A percentile compares a stretch with the other conserved stretches of the same genome.
These are phyloP conservation scores for Amphipyra berbera DNA, from an alignment of 2,888 invertebrate genomes.

Conservation along the genomic window DNA sequence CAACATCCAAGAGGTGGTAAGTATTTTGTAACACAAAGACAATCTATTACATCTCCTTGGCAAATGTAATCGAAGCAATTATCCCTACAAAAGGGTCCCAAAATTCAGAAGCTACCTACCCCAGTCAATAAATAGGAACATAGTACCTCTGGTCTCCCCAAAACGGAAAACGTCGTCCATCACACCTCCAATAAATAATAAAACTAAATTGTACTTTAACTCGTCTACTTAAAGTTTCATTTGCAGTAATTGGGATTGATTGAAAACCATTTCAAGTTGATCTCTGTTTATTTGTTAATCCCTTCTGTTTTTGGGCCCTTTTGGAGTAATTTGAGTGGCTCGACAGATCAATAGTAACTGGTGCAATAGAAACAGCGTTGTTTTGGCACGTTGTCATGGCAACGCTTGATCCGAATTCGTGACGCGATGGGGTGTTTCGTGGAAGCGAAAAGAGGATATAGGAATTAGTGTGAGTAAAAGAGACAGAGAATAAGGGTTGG, in stretches of 20 bases:
- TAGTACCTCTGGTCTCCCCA: slow-evolving; percentile 37
- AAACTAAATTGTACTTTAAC: slow-evolving; percentile 79
- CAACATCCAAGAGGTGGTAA: neutral
- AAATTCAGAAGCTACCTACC: slow-evolving; percentile 37
- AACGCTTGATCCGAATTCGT: slow-evolving; percentile 80
- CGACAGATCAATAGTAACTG: slow-evolving; percentile 72
- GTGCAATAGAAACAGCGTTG: slow-evolving; percentile 70
- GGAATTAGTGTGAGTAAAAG: slow-evolving; percentile 51
- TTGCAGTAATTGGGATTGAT: slow-evolving; percentile 70
- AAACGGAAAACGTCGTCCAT: slow-evolving; percentile 49
- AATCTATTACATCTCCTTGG: slow-evolving; percentile 36
- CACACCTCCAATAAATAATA: slow-evolving; percentile 63
- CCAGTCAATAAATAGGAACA: slow-evolving; percentile 43
- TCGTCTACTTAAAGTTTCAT: slow-evolving; percentile 74
- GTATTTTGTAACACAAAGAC: slow-evolving; percentile 18
- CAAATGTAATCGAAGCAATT: slow-evolving; percentile 38
- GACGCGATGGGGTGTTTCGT: slow-evolving; percentile 74
- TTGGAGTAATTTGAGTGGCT: slow-evolving; percentile 52
- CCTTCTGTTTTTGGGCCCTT: slow-evolving; percentile 40
- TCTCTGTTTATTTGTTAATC: slow-evolving; percentile 60
- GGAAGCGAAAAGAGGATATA: slow-evolving; percentile 61
- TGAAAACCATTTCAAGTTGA: slow-evolving; percentile 67
- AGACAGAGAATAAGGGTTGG: slow-evolving; percentile 69
- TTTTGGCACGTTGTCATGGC: slow-evolving; percentile 83
- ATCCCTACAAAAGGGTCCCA: slow-evolving; percentile 32